A percentile compares a stretch with the other conserved stretches of the same genome.
Conservation (phyloP, 2,797 vertebrate genomes). For the Cottoperca gobio region DNA sequence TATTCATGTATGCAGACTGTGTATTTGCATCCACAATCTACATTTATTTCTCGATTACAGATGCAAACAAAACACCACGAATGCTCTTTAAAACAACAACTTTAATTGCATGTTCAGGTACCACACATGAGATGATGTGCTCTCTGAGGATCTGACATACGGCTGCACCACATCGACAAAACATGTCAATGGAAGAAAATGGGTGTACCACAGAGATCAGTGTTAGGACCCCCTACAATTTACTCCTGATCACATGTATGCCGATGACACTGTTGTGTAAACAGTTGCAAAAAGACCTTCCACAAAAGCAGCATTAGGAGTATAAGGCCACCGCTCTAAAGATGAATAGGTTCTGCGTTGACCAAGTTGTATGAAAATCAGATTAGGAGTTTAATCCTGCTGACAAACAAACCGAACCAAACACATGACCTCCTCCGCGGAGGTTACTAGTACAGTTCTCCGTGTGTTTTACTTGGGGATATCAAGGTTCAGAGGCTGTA, state of each 20-base stretch:
- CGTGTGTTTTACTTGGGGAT: neutral
- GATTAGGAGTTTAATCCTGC: neutral
- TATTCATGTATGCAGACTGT: too few species aligned
- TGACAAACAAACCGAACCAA: too few species aligned
- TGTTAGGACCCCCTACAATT: neutral
- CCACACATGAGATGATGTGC: neutral
- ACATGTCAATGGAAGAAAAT: too few species aligned
- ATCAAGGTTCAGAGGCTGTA: slow-evolving; percentile 24
- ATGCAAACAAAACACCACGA: neutral
- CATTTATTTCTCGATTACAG: neutral
- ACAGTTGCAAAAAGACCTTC: neutral
- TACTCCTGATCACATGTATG: neutral
- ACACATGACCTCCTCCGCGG: too few species aligned
- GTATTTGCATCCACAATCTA: neutral
- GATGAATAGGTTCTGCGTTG: too few species aligned
- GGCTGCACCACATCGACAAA: neutral
- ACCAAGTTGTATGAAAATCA: too few species aligned
- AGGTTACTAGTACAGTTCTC: neutral
- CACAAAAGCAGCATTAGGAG: too few species aligned
- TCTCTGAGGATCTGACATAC: neutral
- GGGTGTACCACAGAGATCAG: slow-evolving; percentile 20
- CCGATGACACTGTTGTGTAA: neutral
- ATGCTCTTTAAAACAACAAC: neutral
- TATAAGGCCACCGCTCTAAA: too few species aligned
- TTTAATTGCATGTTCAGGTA: neutral